These are phyloP conservation scores for Aquatica leii DNA, from an alignment of 2,888 invertebrate species.

Conservation along the genomic window DNA sequence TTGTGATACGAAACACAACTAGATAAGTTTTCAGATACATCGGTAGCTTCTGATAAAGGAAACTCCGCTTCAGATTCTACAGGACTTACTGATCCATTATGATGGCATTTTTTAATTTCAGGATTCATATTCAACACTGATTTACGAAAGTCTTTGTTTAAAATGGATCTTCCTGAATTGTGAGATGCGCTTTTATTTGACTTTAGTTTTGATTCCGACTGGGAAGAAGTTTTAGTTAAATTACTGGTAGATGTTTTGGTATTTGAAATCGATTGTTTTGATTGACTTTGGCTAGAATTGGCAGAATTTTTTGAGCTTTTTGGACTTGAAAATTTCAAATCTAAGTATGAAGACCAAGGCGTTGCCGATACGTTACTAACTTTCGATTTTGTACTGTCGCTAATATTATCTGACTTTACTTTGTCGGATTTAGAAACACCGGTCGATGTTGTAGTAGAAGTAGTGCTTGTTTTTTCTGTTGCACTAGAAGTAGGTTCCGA, in stretches of 20 bases:
- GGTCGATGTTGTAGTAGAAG: neutral
- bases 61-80: conserved; percentile 60
- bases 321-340: conserved; percentile 61
- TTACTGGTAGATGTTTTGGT: conserved; percentile 59
- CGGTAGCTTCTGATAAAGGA: conserved; percentile 62
- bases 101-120: conserved; percentile 53
- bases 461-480: neutral
- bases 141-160: conserved; percentile 79
- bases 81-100: conserved; percentile 63
- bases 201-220: conserved; percentile 42
- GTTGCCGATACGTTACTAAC: conserved; percentile 55
- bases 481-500: neutral
- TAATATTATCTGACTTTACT: conserved; percentile 38
- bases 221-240: conserved; percentile 61
- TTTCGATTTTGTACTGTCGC: conserved; percentile 14
- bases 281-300: conserved; percentile 63
- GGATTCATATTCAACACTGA: conserved; percentile 74
- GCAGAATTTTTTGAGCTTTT: conserved; percentile 54
- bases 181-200: conserved; percentile 58
- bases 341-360: conserved; percentile 72
- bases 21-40: conserved; percentile 55
- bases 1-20: conserved; percentile 53
- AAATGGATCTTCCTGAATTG: conserved; percentile 62
- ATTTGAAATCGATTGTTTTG: conserved; percentile 42
- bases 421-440: neutral